Percentiles rank a stretch among this genome's conserved stretches.
phyloP scores from a whole-genome alignment of 2,888 invertebrate species.

The Calameuta filiformis region DNA sequence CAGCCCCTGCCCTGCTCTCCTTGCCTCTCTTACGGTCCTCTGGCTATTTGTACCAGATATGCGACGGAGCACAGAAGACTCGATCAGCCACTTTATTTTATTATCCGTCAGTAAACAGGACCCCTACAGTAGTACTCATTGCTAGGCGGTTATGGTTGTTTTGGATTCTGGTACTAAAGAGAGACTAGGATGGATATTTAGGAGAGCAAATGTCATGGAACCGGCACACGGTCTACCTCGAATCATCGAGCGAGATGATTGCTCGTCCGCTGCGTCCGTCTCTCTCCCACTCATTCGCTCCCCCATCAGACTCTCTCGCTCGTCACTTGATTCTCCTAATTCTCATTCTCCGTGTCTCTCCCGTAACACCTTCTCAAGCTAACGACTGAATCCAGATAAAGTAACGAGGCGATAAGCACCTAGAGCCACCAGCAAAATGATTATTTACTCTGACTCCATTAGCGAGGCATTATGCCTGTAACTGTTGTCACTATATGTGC shows the following conservation, averaged over 20 bases:
- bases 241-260: slow-evolving; percentile 15
- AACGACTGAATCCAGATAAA: slow-evolving; percentile 3
- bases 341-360: not conserved
- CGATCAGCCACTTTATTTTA: not conserved
- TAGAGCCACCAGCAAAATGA: not conserved
- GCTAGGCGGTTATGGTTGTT: not conserved
- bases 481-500: slow-evolving; percentile 15
- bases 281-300: not conserved
- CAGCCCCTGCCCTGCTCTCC: not conserved
- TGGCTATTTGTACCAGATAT: not conserved
- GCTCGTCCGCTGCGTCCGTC: not conserved
- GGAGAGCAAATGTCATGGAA: not conserved
- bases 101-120: not conserved
- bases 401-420: slow-evolving; percentile 7
- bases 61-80: not conserved
- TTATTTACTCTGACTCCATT: slow-evolving; percentile 16
- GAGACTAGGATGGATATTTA: not conserved
- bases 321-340: not conserved
- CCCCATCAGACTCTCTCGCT: not conserved
- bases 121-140: not conserved
- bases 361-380: not conserved
- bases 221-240: not conserved
- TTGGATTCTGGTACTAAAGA: not conserved
- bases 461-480: slow-evolving; percentile 9
- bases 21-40: no score